Evolutionary conservation across 2,113 vertebrate species (phyloP).

Genomic region (Hymenochirus boettgeri): DNA sequence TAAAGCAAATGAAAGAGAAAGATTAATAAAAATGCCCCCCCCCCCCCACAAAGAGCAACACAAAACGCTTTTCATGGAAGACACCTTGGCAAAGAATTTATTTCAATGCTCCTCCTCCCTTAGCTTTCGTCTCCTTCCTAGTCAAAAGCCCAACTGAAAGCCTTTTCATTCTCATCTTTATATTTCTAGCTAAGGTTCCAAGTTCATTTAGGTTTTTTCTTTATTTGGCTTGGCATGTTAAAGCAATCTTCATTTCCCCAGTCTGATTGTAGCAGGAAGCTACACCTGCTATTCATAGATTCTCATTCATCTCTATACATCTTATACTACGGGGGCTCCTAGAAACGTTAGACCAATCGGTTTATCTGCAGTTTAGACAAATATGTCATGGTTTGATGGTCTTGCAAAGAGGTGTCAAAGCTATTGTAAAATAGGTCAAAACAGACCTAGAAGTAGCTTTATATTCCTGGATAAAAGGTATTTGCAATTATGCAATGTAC

Average conservation of each 20-base stretch:
- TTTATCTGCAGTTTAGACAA: constrained; percentile 37
- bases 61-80: constrained; percentile 59
- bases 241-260: constrained; percentile 62
- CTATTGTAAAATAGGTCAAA: constrained; percentile 10
- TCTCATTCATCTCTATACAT: constrained; percentile 63
- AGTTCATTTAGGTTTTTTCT: constrained; percentile 50
- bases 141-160: constrained; percentile 56
- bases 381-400: constrained; percentile 35
- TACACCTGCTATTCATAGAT: constrained; percentile 61
- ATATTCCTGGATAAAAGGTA: constrained; percentile 12
- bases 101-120: constrained; percentile 59
- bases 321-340: constrained; percentile 59
- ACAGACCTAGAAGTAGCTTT: not conserved
- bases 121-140: constrained; percentile 57
- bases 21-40: constrained; percentile 65
- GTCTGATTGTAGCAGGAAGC: constrained; percentile 68
- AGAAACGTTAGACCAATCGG: constrained; percentile 36
- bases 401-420: constrained; percentile 12
- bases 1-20: constrained; percentile 17
- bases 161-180: constrained; percentile 64
- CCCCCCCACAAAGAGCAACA: constrained; percentile 62
- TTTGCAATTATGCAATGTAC: constrained; percentile 1
- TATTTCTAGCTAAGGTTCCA: constrained; percentile 56
- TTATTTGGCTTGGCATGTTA: constrained; percentile 57
- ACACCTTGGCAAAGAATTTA: constrained; percentile 64